phyloP scores from a whole-genome alignment of 2,888 invertebrate genomes.

The Cryptus armator region DNA sequence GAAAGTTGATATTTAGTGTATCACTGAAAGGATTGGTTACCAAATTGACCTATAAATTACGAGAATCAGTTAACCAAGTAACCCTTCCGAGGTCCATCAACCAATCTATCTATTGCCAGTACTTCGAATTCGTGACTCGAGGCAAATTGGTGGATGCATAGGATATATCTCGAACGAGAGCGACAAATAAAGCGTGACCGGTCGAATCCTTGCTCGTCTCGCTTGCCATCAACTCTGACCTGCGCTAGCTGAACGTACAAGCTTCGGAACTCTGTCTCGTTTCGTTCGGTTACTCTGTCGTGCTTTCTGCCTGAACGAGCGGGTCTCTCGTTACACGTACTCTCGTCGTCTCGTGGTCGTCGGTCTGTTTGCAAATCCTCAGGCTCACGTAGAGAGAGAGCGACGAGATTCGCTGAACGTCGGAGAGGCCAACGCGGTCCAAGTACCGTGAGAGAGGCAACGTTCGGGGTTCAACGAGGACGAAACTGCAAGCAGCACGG shows the following conservation, averaged over 20 bases:
- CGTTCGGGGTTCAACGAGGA: constrained; percentile 23
- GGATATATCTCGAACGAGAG: constrained; percentile 33
- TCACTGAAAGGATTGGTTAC: neutral
- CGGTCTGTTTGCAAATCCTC: constrained; percentile 72
- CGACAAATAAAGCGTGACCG: constrained; percentile 61
- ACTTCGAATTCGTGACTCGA: constrained; percentile 56
- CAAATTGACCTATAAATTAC: neutral
- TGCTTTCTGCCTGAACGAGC: constrained; percentile 54
- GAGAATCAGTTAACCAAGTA: constrained; percentile 2
- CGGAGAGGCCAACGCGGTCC: neutral
- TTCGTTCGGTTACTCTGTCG: constrained; percentile 43
- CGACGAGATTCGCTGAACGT: constrained; percentile 1
- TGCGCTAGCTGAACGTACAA: constrained; percentile 16
- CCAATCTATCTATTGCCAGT: constrained; percentile 2
- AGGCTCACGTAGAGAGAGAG: constrained; percentile 45
- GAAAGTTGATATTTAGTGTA: too few relatives aligned
- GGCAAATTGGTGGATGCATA: constrained; percentile 52
- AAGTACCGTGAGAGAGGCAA: constrained; percentile 17
- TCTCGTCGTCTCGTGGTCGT: constrained; percentile 64
- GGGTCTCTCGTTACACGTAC: constrained; percentile 66
- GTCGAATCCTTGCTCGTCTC: constrained; percentile 37
- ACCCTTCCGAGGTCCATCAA: neutral
- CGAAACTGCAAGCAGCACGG: constrained; percentile 39
- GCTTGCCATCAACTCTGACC: constrained; percentile 40
- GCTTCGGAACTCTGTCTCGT: constrained; percentile 26